Percentiles rank a stretch among this genome's conserved stretches.
These are phyloP conservation scores for Trichosurus vulpecula DNA, from an alignment of 2,797 vertebrate genomes.

Conservation along the genomic window DNA sequence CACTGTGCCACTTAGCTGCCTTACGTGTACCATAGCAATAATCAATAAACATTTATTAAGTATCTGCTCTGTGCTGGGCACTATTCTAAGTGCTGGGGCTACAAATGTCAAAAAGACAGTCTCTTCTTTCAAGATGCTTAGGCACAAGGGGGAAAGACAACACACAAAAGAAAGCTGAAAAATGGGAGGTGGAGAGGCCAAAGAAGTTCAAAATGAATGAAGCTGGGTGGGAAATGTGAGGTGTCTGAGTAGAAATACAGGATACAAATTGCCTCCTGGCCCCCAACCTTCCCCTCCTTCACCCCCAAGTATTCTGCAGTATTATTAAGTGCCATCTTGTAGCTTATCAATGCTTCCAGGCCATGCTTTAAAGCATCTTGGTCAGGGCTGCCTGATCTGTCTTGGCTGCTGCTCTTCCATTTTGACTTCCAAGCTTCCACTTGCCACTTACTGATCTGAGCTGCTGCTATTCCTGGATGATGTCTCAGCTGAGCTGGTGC, in stretches of 20 bases:
- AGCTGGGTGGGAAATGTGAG: not conserved
- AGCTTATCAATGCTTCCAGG: not conserved
- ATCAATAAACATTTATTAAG: not conserved
- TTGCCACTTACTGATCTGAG: not conserved
- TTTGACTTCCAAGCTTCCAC: not conserved
- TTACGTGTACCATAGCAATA: not conserved
- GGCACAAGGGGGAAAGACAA: not conserved
- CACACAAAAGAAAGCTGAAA: not conserved
- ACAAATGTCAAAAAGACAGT: not conserved
- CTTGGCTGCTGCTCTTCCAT: not conserved
- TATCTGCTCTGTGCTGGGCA: not conserved
- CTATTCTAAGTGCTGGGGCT: not conserved
- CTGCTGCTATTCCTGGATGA: not conserved
- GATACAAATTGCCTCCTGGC: too few relatives aligned
- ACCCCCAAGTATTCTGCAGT: not conserved
- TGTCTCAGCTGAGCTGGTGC: not conserved
- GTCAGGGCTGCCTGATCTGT: not conserved
- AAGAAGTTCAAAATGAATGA: not conserved
- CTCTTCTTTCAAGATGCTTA: not conserved
- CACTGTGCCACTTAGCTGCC: not conserved
- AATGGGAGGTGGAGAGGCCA: not conserved
- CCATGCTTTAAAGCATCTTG: not conserved
- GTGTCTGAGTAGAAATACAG: not conserved
- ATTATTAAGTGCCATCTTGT: not conserved
- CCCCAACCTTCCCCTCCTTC: too few relatives aligned